Conservation (phyloP, 2,113 vertebrate species). For the Phalacrocorax carbo region DNA sequence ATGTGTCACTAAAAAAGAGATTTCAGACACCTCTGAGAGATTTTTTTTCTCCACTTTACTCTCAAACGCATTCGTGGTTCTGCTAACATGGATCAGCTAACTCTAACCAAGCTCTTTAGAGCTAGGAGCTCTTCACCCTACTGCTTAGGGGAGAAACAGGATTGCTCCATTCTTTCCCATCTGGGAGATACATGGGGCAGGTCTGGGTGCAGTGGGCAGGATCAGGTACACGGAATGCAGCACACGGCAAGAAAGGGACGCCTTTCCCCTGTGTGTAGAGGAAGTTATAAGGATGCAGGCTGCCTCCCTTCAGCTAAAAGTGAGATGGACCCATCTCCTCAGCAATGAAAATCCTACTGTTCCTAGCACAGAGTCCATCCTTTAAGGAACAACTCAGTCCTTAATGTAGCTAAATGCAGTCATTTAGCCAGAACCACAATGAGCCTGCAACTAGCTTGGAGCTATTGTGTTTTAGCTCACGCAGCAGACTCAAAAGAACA, state of each 20-base stretch:
- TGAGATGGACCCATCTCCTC: background rate
- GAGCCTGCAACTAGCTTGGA: background rate
- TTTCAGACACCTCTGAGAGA: background rate
- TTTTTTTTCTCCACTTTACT: background rate
- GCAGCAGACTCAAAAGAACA: background rate
- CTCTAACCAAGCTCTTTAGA: background rate
- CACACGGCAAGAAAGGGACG: background rate
- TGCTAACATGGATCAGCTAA: background rate
- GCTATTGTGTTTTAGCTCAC: background rate
- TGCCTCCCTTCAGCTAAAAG: background rate
- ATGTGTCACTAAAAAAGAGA: background rate
- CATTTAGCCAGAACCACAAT: background rate
- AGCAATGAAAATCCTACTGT: background rate
- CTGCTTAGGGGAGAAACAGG: background rate
- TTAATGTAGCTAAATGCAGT: background rate
- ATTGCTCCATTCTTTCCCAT: background rate
- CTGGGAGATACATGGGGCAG: background rate
- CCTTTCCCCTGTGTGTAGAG: rapidly evolving
- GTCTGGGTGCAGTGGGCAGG: background rate
- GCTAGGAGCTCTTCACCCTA: background rate
- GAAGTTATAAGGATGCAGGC: background rate
- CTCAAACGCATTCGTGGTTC: background rate
- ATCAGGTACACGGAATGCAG: background rate
- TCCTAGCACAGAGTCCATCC: background rate
- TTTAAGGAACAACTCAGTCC: background rate